Evolutionary conservation across 2,113 vertebrate species (phyloP).

Genomic region (Seriola dumerili): DNA sequence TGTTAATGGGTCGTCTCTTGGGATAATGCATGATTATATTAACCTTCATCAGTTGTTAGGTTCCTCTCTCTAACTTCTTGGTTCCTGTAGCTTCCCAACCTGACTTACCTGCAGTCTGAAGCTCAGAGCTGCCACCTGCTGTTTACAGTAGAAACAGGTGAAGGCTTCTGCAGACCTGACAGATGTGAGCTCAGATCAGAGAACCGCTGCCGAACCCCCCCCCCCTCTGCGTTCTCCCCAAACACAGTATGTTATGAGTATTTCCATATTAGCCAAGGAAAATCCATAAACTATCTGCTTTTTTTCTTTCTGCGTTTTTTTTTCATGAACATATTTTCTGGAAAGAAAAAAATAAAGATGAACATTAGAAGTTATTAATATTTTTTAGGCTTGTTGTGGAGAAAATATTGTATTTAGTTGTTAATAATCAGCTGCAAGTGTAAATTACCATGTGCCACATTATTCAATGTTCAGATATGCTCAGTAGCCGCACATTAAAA

Average conservation of each 20-base stretch:
- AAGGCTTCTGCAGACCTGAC: conserved; percentile 7
- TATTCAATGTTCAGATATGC: background rate
- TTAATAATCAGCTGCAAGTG: background rate
- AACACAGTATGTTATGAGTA: no score
- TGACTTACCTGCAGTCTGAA: conserved; percentile 67
- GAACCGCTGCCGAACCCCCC: background rate
- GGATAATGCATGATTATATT: background rate
- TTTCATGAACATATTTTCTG: background rate
- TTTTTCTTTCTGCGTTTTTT: no score
- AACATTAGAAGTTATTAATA: no score
- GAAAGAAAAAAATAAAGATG: background rate
- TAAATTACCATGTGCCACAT: background rate
- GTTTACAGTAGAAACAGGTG: conserved; percentile 69
- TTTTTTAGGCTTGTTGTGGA: background rate
- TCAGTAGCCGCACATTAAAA: background rate
- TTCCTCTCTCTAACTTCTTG: background rate
- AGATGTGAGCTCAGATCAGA: conserved; percentile 13
- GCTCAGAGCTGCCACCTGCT: conserved; percentile 84
- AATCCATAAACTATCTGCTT: no score
- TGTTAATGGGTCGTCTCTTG: background rate
- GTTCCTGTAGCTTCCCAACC: background rate
- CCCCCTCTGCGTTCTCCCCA: no score
- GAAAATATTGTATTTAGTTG: background rate
- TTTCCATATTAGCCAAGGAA: no score
- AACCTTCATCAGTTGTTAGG: background rate